Conservation (phyloP, 1,140 invertebrate species). For the Planococcus citri region DNA sequence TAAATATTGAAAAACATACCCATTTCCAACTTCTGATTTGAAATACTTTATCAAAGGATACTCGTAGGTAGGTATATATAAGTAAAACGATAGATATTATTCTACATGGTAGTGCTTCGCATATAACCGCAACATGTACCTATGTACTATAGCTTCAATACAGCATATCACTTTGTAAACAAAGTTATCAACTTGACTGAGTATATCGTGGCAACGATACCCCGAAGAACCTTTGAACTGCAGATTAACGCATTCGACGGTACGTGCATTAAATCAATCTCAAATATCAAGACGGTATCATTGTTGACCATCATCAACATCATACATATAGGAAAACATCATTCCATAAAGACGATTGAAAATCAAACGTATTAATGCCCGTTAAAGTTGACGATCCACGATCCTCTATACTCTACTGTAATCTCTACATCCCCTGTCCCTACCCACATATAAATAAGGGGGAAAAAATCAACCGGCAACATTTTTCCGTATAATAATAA, state of each 20-base stretch:
- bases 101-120: no score
- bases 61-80: no score
- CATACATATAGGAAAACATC: not conserved
- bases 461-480: not conserved
- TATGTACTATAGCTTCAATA: not conserved
- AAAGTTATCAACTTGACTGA: not conserved
- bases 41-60: no score
- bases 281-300: not conserved
- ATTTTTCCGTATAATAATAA: constrained; percentile 3
- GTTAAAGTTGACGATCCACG: not conserved
- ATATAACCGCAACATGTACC: not conserved
- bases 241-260: not conserved
- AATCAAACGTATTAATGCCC: not conserved
- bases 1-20: no score
- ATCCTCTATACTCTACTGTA: no score
- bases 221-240: constrained; percentile 1
- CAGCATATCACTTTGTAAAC: not conserved
- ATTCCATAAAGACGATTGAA: not conserved
- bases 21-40: no score
- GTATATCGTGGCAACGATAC: not conserved
- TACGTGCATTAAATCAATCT: constrained; percentile 1
- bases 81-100: no score
- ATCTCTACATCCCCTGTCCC: not conserved
- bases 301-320: not conserved
- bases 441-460: not conserved